phyloP scores from a whole-genome alignment of 2,113 vertebrate species.

The Brienomyrus longianalis region DNA sequence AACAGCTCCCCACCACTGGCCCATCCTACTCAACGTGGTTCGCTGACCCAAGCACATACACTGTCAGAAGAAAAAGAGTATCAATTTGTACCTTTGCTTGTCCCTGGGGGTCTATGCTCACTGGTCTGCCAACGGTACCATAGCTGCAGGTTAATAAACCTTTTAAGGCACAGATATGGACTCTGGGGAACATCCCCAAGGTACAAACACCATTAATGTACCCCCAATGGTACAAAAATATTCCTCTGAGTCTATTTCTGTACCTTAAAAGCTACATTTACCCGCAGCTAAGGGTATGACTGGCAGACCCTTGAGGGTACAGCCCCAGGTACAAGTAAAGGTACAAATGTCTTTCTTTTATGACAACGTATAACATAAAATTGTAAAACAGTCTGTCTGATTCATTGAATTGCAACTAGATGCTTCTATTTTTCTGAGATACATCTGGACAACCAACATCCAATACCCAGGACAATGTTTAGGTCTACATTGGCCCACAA shows the following conservation, averaged over 20 bases:
- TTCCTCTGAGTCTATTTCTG: not conserved
- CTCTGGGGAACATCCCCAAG: not conserved
- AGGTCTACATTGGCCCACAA: not conserved
- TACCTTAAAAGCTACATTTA: no score
- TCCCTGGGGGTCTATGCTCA: not conserved
- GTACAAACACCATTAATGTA: no score
- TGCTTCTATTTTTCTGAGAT: not conserved
- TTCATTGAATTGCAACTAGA: not conserved
- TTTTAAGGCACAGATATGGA: not conserved
- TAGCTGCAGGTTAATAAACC: not conserved
- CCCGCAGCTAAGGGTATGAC: no score
- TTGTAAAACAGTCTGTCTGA: not conserved
- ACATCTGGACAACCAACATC: not conserved
- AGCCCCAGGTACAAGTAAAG: no score
- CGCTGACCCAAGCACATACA: not conserved
- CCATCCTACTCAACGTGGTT: not conserved
- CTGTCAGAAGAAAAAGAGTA: not conserved
- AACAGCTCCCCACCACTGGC: not conserved
- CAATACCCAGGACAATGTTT: not conserved
- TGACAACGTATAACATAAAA: no score
- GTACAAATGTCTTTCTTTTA: no score
- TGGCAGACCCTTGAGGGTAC: no score
- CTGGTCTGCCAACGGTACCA: not conserved
- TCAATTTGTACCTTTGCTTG: not conserved
- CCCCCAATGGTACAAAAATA: not conserved